phyloP scores from a whole-genome alignment of 2,113 vertebrate species.

The Podocnemis expansa region DNA sequence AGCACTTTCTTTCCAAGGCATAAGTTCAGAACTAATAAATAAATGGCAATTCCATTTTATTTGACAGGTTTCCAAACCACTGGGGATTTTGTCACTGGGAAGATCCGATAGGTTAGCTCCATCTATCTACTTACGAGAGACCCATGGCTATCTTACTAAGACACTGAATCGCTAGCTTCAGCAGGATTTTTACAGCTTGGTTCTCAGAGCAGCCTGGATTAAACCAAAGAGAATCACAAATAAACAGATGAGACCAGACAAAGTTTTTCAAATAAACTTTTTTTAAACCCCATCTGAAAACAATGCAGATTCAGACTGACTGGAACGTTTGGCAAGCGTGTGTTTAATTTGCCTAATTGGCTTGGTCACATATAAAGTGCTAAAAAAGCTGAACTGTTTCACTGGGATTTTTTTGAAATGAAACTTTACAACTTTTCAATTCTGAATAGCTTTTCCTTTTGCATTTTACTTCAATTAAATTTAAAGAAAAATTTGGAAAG shows the following conservation, averaged over 20 bases:
- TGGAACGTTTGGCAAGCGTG: not conserved
- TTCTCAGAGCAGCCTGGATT: not conserved
- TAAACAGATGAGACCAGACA: not conserved
- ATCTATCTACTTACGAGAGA: not conserved
- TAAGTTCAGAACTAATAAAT: not conserved
- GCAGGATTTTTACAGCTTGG: not conserved
- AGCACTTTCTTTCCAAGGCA: fast-evolving
- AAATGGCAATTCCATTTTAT: too few species aligned
- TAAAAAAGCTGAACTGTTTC: not conserved
- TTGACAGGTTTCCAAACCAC: not conserved
- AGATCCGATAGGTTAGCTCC: not conserved
- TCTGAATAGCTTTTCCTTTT: not conserved
- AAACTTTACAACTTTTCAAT: not conserved
- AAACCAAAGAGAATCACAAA: not conserved
- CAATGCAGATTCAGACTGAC: not conserved
- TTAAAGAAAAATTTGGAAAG: not conserved
- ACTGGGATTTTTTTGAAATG: not conserved
- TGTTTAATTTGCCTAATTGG: not conserved
- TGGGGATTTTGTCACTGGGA: not conserved
- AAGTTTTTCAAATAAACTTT: not conserved
- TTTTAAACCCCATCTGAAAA: not conserved
- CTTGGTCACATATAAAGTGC: not conserved
- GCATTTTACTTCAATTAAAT: not conserved
- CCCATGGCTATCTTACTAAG: fast-evolving
- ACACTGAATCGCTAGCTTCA: not conserved